phyloP scores from a whole-genome alignment of 2,888 invertebrate species.

The Chrysotoxum bicinctum region DNA sequence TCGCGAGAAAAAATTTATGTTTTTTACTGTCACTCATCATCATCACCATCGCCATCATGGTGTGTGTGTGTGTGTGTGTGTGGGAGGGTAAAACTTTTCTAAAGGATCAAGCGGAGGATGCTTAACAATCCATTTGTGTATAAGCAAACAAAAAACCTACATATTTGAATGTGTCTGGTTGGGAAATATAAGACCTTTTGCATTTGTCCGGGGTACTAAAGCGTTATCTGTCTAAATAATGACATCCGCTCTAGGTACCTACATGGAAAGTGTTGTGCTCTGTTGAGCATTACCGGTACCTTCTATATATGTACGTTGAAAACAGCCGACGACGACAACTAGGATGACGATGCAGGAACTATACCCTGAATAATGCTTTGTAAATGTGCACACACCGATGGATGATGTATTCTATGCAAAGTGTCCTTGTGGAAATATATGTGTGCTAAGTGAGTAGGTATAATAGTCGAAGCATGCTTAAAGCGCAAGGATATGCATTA shows the following conservation, averaged over 20 bases:
- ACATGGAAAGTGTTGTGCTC: constrained; percentile 50
- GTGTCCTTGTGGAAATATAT: constrained; percentile 51
- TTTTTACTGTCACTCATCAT: constrained; percentile 15
- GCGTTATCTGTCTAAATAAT: constrained; percentile 62
- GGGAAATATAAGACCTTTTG: constrained; percentile 24
- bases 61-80: neutral
- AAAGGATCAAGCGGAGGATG: constrained; percentile 24
- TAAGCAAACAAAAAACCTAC: neutral
- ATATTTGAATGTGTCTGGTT: constrained; percentile 9
- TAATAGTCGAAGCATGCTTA: constrained; percentile 18
- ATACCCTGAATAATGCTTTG: constrained; percentile 42
- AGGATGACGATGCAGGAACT: constrained; percentile 15
- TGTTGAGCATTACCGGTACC: constrained; percentile 46
- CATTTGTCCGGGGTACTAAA: constrained; percentile 31
- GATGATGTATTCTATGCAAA: constrained; percentile 52
- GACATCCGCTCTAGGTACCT: constrained; percentile 46
- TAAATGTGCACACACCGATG: constrained; percentile 23
- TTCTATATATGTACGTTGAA: neutral
- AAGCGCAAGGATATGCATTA: constrained; percentile 31
- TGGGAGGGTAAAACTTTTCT: neutral
- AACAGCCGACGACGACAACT: constrained; percentile 4
- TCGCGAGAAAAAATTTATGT: neutral
- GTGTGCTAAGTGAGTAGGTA: constrained; percentile 2
- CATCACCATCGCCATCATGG: neutral
- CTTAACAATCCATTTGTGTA: constrained; percentile 18